Evolutionary conservation across 2,888 invertebrate species (phyloP).

Genomic region (Hydrotaea diabolus): DNA sequence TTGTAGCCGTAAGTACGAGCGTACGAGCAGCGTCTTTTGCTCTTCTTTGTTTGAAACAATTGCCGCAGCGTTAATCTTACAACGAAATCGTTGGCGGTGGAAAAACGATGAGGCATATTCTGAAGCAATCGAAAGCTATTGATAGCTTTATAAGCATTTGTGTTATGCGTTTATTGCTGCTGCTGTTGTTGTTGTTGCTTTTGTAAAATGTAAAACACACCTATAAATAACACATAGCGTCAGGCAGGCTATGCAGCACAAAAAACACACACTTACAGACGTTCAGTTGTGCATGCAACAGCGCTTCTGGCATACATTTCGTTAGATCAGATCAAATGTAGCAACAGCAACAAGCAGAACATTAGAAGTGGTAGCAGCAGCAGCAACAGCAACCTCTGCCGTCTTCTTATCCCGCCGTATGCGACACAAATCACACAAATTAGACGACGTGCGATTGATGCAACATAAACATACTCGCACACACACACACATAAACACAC

Average conservation of each 20-base stretch:
- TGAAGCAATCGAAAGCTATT: conserved; percentile 64
- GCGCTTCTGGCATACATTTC: conserved; percentile 24
- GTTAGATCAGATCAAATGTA: neutral
- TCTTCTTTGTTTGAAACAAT: conserved; percentile 38
- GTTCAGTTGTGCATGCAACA: conserved; percentile 9
- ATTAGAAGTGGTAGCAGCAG: neutral
- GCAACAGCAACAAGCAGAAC: neutral
- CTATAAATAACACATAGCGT: conserved; percentile 56
- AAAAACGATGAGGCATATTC: conserved; percentile 48
- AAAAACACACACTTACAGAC: conserved; percentile 22
- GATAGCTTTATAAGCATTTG: conserved; percentile 52
- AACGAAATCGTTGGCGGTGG: conserved; percentile 21
- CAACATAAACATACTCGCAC: neutral
- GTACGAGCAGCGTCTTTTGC: neutral
- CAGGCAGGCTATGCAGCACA: neutral
- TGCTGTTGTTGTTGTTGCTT: conserved; percentile 15
- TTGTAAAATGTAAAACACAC: conserved; percentile 41
- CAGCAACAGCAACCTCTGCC: neutral
- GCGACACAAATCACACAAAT: conserved; percentile 39
- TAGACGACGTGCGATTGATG: conserved; percentile 35
- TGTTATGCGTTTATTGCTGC: conserved; percentile 4
- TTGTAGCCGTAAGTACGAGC: neutral
- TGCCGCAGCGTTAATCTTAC: conserved; percentile 58
- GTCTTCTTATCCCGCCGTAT: neutral
- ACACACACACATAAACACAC: neutral